Conservation (phyloP, 2,888 invertebrate genomes). For the Crematogaster levior region DNA sequence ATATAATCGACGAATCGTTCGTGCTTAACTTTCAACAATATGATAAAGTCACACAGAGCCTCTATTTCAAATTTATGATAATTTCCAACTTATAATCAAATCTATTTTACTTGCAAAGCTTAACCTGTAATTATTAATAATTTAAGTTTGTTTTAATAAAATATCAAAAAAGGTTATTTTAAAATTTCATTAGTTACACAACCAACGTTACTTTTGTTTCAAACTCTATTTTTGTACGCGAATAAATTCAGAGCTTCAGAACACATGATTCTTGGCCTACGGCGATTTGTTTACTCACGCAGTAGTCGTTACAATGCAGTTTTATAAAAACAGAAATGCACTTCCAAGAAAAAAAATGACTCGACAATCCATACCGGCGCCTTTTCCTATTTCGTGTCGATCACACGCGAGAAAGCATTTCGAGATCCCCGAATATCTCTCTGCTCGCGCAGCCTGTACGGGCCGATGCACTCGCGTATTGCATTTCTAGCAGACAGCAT, state of each 20-base stretch:
- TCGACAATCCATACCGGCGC: constrained; percentile 14
- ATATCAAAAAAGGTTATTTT: background rate
- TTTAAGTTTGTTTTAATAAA: background rate
- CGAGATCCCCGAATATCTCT: constrained; percentile 52
- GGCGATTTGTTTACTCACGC: background rate
- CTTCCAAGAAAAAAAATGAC: constrained; percentile 29
- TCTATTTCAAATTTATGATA: background rate
- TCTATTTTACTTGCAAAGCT: background rate
- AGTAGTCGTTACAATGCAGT: constrained; percentile 6
- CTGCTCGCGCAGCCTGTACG: constrained; percentile 17
- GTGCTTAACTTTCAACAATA: background rate
- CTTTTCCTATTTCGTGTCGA: constrained; percentile 43
- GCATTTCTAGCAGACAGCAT: constrained; percentile 55
- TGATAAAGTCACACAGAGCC: too few relatives aligned
- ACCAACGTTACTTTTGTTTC: background rate
- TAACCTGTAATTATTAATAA: background rate
- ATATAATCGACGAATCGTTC: background rate
- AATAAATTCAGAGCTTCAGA: background rate
- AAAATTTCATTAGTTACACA: background rate
- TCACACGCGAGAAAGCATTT: constrained; percentile 52
- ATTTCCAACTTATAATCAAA: background rate
- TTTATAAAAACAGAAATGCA: constrained; percentile 9
- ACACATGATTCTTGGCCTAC: background rate
- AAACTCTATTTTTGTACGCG: background rate
- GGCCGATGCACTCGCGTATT: constrained; percentile 52